These are phyloP conservation scores for Ochotona curzoniae DNA, from an alignment of 2,113 vertebrate genomes.

Conservation along the genomic window DNA sequence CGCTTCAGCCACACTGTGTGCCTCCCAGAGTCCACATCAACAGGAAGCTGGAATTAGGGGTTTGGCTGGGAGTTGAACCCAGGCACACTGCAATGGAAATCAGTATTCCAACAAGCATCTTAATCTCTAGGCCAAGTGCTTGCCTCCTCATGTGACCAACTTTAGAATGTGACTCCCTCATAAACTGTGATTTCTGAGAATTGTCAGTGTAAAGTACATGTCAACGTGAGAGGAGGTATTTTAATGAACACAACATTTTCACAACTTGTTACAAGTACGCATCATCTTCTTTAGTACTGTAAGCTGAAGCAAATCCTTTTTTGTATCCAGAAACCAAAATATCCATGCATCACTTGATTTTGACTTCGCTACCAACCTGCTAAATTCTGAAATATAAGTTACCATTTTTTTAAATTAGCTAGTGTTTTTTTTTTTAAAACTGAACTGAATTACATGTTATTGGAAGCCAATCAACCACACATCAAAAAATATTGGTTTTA, in stretches of 20 bases:
- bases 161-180: neutral
- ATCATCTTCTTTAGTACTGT: neutral
- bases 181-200: neutral
- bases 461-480: conserved; percentile 23
- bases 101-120: no score
- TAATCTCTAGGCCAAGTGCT: no score
- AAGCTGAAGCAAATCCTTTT: neutral
- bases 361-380: conserved; percentile 10
- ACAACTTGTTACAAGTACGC: neutral
- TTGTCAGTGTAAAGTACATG: neutral
- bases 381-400: neutral
- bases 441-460: conserved; percentile 13
- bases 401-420: neutral
- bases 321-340: conserved; percentile 3
- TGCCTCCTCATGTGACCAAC: neutral
- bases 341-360: neutral
- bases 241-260: neutral
- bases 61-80: no score
- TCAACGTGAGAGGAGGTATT: neutral
- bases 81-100: no score
- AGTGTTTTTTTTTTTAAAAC: neutral
- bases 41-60: no score
- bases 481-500: neutral
- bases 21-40: no score
- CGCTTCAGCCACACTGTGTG: no score